Evolutionary conservation across 2,888 invertebrate species (phyloP).

Genomic region (Catocala sponsa): DNA sequence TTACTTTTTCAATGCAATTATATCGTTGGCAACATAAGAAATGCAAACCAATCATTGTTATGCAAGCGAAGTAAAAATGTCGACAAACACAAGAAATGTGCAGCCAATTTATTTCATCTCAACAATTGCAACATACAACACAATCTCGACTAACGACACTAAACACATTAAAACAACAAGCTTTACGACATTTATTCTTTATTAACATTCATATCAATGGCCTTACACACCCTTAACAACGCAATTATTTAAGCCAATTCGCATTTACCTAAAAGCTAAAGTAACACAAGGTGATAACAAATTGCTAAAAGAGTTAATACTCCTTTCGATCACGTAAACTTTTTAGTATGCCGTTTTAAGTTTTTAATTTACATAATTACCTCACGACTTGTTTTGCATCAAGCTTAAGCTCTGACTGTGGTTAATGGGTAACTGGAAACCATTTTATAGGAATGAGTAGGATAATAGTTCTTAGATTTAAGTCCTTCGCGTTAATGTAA

Average conservation of each 20-base stretch:
- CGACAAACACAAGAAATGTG: no score
- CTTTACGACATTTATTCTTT: constrained; percentile 17
- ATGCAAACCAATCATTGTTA: no score
- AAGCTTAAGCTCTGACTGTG: constrained; percentile 1
- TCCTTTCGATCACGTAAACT: constrained; percentile 52
- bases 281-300: constrained; percentile 47
- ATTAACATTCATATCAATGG: neutral
- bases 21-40: no score
- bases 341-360: constrained; percentile 28
- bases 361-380: constrained; percentile 50
- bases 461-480: constrained; percentile 11
- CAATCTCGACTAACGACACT: neutral
- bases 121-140: neutral
- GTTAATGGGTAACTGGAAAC: constrained; percentile 17
- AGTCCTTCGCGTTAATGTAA: neutral
- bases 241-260: neutral
- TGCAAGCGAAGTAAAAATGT: no score
- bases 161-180: constrained; percentile 4
- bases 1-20: no score
- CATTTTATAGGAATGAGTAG: constrained; percentile 13
- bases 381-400: constrained; percentile 57
- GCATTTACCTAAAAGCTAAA: constrained; percentile 20
- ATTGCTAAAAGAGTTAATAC: constrained; percentile 39
- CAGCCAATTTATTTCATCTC: neutral
- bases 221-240: constrained; percentile 4